A percentile compares a stretch with the other conserved stretches of the same genome.
phyloP scores from a whole-genome alignment of 2,888 invertebrate species.

The Nineta flava region DNA sequence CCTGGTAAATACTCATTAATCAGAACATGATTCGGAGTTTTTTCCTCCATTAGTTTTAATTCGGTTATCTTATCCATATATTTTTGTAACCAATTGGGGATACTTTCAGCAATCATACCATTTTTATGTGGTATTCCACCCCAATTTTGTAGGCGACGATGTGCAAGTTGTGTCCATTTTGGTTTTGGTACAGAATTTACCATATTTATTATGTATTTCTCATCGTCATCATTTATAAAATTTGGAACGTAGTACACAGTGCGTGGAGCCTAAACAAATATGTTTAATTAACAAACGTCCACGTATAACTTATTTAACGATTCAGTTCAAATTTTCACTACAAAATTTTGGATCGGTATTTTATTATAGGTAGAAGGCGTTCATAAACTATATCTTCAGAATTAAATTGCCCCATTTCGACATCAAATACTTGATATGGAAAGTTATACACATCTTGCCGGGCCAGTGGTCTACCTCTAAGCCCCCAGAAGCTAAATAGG shows the following conservation, averaged over 20 bases:
- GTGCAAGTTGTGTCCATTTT: constrained; percentile 87
- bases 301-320: not conserved
- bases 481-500: too few relatives aligned
- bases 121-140: constrained; percentile 88
- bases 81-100: constrained; percentile 69
- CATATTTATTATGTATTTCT: constrained; percentile 49
- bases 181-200: constrained; percentile 75
- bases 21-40: constrained; percentile 79
- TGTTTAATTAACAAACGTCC: not conserved
- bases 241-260: constrained; percentile 70
- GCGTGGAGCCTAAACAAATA: constrained; percentile 34
- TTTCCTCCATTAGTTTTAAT: constrained; percentile 52
- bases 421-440: too few relatives aligned
- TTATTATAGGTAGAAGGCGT: too few relatives aligned
- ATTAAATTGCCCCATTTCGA: too few relatives aligned
- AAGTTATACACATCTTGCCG: too few relatives aligned
- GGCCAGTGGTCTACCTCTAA: too few relatives aligned
- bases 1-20: constrained; percentile 88
- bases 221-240: constrained; percentile 63
- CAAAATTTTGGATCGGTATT: too few relatives aligned
- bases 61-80: constrained; percentile 54
- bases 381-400: too few relatives aligned
- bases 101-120: constrained; percentile 81
- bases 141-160: constrained; percentile 92
- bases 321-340: too few relatives aligned